Conservation (phyloP, 2,113 vertebrate species). For the Silurus glanis region DNA sequence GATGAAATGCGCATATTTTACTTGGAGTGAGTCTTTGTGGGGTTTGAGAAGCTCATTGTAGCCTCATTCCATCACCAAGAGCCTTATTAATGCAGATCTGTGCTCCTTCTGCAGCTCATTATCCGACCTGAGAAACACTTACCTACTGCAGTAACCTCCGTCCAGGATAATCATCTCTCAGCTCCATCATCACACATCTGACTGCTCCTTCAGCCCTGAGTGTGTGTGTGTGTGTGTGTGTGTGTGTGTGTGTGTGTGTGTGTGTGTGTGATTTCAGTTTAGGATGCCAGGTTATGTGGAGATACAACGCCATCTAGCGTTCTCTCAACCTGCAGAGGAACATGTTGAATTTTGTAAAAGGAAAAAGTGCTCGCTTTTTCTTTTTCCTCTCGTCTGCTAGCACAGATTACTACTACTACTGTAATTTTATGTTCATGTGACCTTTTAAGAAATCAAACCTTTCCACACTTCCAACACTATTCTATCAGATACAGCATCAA, state of each 20-base stretch:
- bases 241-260: background rate
- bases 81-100: slow-evolving; percentile 11
- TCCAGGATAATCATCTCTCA: slow-evolving; percentile 15
- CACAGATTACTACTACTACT: no score
- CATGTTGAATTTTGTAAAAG: background rate
- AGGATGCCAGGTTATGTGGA: background rate
- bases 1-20: slow-evolving; percentile 8
- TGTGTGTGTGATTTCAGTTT: background rate
- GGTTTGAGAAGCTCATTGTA: background rate
- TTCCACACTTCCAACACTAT: no score
- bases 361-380: background rate
- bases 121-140: slow-evolving; percentile 6
- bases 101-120: slow-evolving; percentile 1
- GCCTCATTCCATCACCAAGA: slow-evolving; percentile 19
- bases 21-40: background rate
- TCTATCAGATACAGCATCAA: no score
- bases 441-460: no score
- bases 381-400: no score
- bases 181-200: slow-evolving; percentile 15
- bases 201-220: background rate
- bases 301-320: background rate
- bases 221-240: background rate
- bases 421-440: no score
- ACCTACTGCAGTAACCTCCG: background rate
- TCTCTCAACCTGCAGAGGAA: background rate